Percentiles rank a stretch among this genome's conserved stretches.
phyloP scores from a whole-genome alignment of 2,113 vertebrate species.

The Periophthalmus modestus region DNA sequence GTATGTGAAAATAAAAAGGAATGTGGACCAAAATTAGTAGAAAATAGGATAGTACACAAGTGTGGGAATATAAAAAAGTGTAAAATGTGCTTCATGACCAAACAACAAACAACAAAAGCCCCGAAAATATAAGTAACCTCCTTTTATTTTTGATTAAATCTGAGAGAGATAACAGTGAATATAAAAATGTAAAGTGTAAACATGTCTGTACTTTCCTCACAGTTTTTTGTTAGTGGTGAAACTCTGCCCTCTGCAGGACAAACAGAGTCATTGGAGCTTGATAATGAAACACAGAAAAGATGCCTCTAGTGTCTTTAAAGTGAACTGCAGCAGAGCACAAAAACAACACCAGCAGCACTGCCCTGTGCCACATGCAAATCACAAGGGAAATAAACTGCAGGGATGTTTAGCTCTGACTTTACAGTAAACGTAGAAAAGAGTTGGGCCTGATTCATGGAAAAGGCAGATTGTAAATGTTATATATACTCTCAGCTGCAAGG shows the following conservation, averaged over 20 bases:
- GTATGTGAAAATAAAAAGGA: background rate
- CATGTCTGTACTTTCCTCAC: background rate
- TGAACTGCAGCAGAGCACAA: conserved; percentile 23
- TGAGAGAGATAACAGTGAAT: background rate
- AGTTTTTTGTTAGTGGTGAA: conserved; percentile 50
- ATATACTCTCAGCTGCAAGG: background rate
- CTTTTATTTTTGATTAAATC: background rate
- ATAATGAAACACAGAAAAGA: conserved; percentile 21
- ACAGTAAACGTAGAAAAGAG: background rate
- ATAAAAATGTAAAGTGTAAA: background rate
- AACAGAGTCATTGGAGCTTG: conserved; percentile 24
- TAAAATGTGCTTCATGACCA: too few species aligned
- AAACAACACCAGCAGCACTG: background rate
- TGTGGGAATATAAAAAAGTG: too few species aligned
- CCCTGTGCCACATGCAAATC: background rate
- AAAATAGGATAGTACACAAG: too few species aligned
- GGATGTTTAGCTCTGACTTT: background rate
- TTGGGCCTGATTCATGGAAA: background rate
- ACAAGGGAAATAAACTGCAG: background rate
- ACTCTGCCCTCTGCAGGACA: conserved; percentile 77
- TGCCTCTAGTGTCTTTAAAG: conserved; percentile 25
- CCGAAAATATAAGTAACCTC: background rate
- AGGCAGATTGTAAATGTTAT: background rate
- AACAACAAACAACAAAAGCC: background rate
- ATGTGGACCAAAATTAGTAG: background rate